Base-by-base conservation (phyloP, 2,797 vertebrate species). In the Orestias chungarensis region DNA sequence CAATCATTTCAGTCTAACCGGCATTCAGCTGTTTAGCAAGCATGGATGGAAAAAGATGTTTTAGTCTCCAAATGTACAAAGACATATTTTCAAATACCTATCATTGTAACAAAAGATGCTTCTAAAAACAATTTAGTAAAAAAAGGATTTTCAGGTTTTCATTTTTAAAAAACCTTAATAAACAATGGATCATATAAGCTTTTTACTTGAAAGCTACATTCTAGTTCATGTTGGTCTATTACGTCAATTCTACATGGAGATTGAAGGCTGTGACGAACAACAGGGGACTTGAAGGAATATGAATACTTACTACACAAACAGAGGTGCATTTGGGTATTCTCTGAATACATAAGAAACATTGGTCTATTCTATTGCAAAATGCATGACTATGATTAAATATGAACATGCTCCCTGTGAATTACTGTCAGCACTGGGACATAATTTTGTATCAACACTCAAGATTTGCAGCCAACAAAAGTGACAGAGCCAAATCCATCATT, bases 371-470 rank as follows among this genome's bases (percentile, higher is more conserved):
- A 35, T 23, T 83, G 66, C 77, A 73, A 75, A 71, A 85, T 73
- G 64, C 43, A 78, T 73, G 67, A 77, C 47, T 47, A 27, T 75
- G 31, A 81, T 87, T 8, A 82, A 85, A 82, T 66, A 81, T 77
- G 65, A 79, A 85, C 55, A 72, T 27, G 65, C 62, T 79, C 42
- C 33, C 14, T 15, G 23, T 71, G 33, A 76, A 59, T 64, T 68
- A 72, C 72, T 25, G 8, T 33, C 76, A 76, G 75, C 71, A 73
- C 61, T 42, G 52, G 49, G 68, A 55, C 18, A 73, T 52, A 1
- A 54, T 80, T 73, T 80, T 61, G 31, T 69, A 35, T 70, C 70
- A 35, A 25, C 55, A 40, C 66, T 47, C 52, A 11, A 75, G 25
- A 18, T 79, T 71, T 81, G 12, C 65, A 59, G 33, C 35, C 35